Evolutionary conservation across 2,888 invertebrate genomes (phyloP), one percentile per base, ranked within the genome.

Genomic region (Nephrotoma appendiculata): DNA sequence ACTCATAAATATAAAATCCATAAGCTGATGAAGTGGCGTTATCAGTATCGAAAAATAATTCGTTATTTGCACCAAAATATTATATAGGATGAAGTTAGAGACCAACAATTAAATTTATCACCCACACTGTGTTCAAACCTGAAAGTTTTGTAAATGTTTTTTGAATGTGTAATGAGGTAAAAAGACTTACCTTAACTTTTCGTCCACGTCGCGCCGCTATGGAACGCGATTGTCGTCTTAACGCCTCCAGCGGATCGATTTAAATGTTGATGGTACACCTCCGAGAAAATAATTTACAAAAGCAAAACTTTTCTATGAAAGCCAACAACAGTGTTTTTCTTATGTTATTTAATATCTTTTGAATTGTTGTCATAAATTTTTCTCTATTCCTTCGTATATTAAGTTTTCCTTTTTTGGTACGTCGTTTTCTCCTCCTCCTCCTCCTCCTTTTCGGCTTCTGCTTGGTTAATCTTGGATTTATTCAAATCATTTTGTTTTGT

Each of bases 221-320:
- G 93, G 95, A 96, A 94, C 96, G 95, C 93, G 96, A 96, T 93
- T 96, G 96, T 91, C 95, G 95, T 92, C 96, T 94, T 93, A 96
- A 93, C 92, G 95, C 95, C 95, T 96, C 96, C 96, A 95, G 94
- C 92, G 92, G 91, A 93, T 45, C 48, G 86, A 84, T 42, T 84
- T 84, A 71, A 19, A 31, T 71, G 31, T 9, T 71, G 71, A 71
- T 31, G 31, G 19, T 71, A 71, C 19, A 19, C 71, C 31, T 71
- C 31, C 19, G 52, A 57, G 52, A 71, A 31, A 71, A 71, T 71
- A 1, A 3, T 71, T 71, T 52, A 19, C 1, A 15, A 6, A 57
- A 71, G 31, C 9, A 71, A 31, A 15, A 6, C 15, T 71, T 57
- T 31, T 31, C 31, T 9, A 31, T 31, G 2, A 31, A 71, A 31